Conservation (phyloP, 2,888 invertebrate species). For the Agrypnus murinus region DNA sequence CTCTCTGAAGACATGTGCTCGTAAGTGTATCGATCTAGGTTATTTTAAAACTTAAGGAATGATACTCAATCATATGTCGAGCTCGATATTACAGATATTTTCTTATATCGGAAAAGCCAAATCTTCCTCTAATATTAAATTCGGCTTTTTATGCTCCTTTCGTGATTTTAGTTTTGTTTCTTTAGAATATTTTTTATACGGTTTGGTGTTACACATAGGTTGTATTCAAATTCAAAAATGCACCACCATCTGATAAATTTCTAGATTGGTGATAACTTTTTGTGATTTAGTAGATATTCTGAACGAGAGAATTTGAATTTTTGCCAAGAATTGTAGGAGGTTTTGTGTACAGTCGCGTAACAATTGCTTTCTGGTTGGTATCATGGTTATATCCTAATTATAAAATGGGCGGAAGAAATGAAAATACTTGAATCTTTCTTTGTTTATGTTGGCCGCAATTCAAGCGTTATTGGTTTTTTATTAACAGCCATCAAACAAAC, state of each 20-base stretch:
- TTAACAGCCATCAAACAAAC: too few species aligned
- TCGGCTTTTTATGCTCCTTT: background rate
- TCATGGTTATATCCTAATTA: conserved; percentile 3
- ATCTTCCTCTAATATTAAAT: too few species aligned
- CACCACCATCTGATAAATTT: conserved; percentile 5
- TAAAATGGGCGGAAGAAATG: background rate
- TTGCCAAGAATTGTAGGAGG: conserved; percentile 7
- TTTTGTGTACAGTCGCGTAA: conserved; percentile 17
- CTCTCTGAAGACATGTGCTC: background rate
- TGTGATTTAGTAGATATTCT: conserved; percentile 8
- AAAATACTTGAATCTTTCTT: background rate
- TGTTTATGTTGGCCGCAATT: conserved; percentile 1
- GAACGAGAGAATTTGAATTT: conserved; percentile 8
- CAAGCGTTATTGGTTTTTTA: background rate
- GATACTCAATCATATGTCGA: background rate
- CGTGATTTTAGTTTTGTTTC: background rate
- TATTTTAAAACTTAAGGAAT: background rate
- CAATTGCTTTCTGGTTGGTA: background rate
- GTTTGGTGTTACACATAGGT: background rate
- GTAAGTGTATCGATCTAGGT: conserved; percentile 8
- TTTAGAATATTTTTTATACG: background rate
- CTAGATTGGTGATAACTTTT: background rate
- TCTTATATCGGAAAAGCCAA: background rate
- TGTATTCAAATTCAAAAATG: background rate
- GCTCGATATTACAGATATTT: too few species aligned